A percentile compares a stretch with the other conserved stretches of the same genome.
phyloP scores from a whole-genome alignment of 2,888 invertebrate genomes.

The Dicyrtoma fusca region DNA sequence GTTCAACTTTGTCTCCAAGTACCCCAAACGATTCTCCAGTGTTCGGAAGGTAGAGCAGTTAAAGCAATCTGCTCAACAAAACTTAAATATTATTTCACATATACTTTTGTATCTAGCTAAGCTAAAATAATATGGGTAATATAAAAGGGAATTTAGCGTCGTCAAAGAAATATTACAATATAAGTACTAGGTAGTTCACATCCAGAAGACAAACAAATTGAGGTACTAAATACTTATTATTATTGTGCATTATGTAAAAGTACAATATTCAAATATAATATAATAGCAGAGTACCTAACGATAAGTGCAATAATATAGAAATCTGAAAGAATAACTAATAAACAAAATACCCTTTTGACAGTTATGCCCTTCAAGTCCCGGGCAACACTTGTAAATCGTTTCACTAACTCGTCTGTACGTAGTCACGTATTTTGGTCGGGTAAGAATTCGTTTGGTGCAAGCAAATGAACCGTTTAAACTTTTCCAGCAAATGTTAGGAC shows the following conservation, averaged over 20 bases:
- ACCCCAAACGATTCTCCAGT: conserved; percentile 48
- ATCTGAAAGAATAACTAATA: not conserved
- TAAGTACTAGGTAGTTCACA: too few relatives aligned
- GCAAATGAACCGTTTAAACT: conserved; percentile 46
- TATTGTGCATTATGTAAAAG: too few relatives aligned
- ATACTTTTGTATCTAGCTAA: too few relatives aligned
- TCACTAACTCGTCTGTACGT: conserved; percentile 56
- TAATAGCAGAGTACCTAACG: too few relatives aligned
- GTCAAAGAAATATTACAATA: too few relatives aligned
- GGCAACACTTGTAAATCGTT: conserved; percentile 57
- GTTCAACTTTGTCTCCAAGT: conserved; percentile 44
- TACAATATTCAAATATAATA: too few relatives aligned
- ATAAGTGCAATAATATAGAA: not conserved
- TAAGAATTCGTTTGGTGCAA: conserved; percentile 52
- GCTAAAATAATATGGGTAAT: too few relatives aligned
- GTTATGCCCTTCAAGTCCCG: conserved; percentile 48
- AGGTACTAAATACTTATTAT: too few relatives aligned
- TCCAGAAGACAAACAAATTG: too few relatives aligned
- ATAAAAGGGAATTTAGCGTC: too few relatives aligned
- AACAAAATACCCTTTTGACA: conserved; percentile 45
- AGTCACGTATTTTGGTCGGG: conserved; percentile 52
- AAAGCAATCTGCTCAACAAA: conserved; percentile 53
- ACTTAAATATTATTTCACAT: too few relatives aligned
- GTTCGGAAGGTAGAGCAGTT: conserved; percentile 54
- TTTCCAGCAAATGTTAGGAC: conserved; percentile 52